Conservation (phyloP, 2,113 vertebrate genomes). For the Scatophagus argus region DNA sequence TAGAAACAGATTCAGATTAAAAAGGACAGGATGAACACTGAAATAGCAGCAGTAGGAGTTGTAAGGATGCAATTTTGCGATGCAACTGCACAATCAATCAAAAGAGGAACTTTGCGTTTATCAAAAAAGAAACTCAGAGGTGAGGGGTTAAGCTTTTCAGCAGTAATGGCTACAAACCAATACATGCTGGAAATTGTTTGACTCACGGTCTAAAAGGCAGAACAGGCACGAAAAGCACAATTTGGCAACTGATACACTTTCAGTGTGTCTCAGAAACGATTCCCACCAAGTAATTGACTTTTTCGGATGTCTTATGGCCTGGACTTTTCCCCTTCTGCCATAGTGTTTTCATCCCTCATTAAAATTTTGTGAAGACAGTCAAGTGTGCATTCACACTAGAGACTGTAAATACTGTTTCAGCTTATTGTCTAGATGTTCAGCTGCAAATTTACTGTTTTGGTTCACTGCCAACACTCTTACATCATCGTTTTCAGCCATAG, state of each 20-base stretch:
- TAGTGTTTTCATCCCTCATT: neutral
- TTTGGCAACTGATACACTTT: neutral
- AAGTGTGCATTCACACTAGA: neutral
- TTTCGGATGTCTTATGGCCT: too few species aligned
- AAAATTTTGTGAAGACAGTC: neutral
- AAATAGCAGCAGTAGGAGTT: neutral
- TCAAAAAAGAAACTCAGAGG: neutral
- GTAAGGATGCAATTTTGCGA: neutral
- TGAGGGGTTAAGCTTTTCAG: neutral
- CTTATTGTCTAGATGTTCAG: neutral
- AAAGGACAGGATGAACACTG: neutral
- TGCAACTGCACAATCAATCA: too few species aligned
- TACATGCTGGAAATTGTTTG: neutral
- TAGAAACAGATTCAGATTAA: too few species aligned
- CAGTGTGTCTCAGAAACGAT: too few species aligned
- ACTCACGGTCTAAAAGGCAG: neutral
- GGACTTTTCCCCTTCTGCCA: too few species aligned
- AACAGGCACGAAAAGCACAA: neutral
- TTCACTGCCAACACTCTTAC: too few species aligned
- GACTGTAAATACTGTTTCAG: neutral
- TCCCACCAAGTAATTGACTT: neutral
- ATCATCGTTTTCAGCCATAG: neutral
- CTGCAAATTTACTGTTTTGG: neutral
- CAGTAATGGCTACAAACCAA: too few species aligned
- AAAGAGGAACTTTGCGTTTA: too few species aligned